A percentile compares a stretch with the other conserved stretches of the same genome.
These are phyloP conservation scores for Motacilla alba DNA, from an alignment of 2,113 vertebrate genomes.

Conservation along the genomic window DNA sequence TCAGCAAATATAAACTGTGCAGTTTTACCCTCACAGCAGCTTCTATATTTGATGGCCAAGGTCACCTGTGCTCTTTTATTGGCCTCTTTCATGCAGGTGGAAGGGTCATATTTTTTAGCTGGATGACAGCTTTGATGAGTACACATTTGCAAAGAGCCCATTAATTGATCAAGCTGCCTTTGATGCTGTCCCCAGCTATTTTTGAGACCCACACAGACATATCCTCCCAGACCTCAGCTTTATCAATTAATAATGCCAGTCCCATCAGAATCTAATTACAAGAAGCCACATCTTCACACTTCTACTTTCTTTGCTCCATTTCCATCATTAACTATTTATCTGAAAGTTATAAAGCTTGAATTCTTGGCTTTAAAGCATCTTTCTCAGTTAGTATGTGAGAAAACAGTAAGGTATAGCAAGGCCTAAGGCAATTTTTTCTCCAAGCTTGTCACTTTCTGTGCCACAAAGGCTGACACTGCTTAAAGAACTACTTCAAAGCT, in stretches of 20 bases:
- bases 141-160: constrained; percentile 89
- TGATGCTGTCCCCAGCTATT: constrained; percentile 96
- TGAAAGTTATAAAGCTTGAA: constrained; percentile 86
- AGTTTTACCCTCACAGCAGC: constrained; percentile 77
- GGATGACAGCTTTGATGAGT: constrained; percentile 96
- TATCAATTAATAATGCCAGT: constrained; percentile 99
- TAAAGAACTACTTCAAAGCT: constrained; percentile 73
- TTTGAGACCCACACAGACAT: constrained; percentile 90
- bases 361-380: constrained; percentile 81
- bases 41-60: constrained; percentile 86
- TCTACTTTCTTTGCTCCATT: constrained; percentile 84
- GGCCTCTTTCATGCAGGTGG: constrained; percentile 86
- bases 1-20: constrained; percentile 80
- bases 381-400: constrained; percentile 67
- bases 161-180: constrained; percentile 97
- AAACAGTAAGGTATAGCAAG: constrained; percentile 73
- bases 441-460: constrained; percentile 79
- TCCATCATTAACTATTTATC: constrained; percentile 98
- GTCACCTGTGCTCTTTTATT: constrained; percentile 87
- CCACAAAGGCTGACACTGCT: constrained; percentile 76
- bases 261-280: constrained; percentile 97
- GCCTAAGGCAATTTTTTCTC: constrained; percentile 82
- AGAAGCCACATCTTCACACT: constrained; percentile 92
- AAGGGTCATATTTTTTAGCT: constrained; percentile 86
- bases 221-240: constrained; percentile 89